Evolutionary conservation across 2,888 invertebrate genomes (phyloP), one percentile per base, ranked within the genome.

Genomic region (Cephus pygmeus): DNA sequence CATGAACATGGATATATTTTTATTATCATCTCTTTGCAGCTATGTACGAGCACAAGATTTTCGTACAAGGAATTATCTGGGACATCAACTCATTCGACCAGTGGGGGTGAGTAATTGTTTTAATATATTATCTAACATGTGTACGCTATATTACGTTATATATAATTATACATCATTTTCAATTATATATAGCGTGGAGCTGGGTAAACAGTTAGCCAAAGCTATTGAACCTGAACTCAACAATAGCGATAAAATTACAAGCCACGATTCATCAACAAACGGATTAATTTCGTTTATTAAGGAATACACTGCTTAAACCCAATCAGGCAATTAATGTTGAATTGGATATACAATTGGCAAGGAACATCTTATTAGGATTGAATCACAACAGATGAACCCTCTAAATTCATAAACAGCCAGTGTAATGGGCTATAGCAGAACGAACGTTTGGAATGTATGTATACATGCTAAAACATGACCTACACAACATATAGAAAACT

Each of bases 81-180:
- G 97, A 99, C 92, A 98, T 99, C 90, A 99, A 99, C 92, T 99
- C 99, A 0, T 99, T 96, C 92, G 99, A 99, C 93, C 99, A 99
- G 90, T 99, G 99, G 99, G 99, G 99, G 95, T 95, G 91, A 92
- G 94, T 92, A 73, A 35, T 80, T 74, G 33, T 31, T 75, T 40
- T 69, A n/a, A 75, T 77, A 73, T 23, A 75, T 75, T 76, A 56
- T 31, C 34, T 69, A 69, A 4, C 36, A 33, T 33, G 30, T 23
- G 12, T 71, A 31, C 11, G 12, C 31, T 15, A 71, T 76, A 4
- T 69, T 35, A 12, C 31, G 1, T 69, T 69, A 69, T 35, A 30
- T 33, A 76, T 68, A 69, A 75, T n/a, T 56, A 56, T 56, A 56
- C 9, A 56, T 56, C 9, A 56, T 56, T 56, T 56, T 56, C 56